Conservation (phyloP, 2,888 invertebrate genomes). For the Tromatobia lineatoria region DNA sequence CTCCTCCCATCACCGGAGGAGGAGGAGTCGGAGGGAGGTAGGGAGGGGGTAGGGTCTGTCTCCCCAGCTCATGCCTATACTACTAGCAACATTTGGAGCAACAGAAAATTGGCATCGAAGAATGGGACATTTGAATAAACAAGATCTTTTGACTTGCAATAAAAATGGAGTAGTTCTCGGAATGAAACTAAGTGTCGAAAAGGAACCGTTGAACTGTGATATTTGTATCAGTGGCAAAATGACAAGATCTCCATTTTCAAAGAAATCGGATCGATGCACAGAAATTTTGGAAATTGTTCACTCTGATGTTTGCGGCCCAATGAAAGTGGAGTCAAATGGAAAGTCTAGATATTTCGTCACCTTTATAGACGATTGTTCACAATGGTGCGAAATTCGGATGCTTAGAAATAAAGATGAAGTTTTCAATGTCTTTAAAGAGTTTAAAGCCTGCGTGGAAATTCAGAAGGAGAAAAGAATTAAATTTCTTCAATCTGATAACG, state of each 20-base stretch:
- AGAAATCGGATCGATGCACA: slow-evolving; percentile 5
- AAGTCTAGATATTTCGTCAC: slow-evolving; percentile 70
- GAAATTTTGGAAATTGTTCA: slow-evolving; percentile 58
- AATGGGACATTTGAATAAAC: slow-evolving; percentile 67
- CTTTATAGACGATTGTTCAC: slow-evolving; percentile 72
- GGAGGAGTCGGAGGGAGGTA: no score
- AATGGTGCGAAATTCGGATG: slow-evolving; percentile 70
- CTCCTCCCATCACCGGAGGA: no score
- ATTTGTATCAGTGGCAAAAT: slow-evolving; percentile 57
- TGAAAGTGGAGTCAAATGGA: slow-evolving; percentile 69
- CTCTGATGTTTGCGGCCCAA: slow-evolving; percentile 63
- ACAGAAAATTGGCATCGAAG: slow-evolving; percentile 59
- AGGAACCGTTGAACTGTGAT: slow-evolving; percentile 44
- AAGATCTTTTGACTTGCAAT: slow-evolving; percentile 55
- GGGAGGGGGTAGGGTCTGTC: no score
- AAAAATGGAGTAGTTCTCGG: slow-evolving; percentile 51
- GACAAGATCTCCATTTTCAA: slow-evolving; percentile 58
- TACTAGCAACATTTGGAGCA: background rate
- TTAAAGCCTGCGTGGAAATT: slow-evolving; percentile 66
- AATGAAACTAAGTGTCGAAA: slow-evolving; percentile 28
- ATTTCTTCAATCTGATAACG: slow-evolving; percentile 70
- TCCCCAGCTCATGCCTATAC: no score
- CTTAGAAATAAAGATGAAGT: slow-evolving; percentile 70
- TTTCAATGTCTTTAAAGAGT: slow-evolving; percentile 68
- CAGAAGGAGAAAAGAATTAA: slow-evolving; percentile 69